Conservation (phyloP, 2,888 invertebrate genomes). For the Lycia hirtaria region DNA sequence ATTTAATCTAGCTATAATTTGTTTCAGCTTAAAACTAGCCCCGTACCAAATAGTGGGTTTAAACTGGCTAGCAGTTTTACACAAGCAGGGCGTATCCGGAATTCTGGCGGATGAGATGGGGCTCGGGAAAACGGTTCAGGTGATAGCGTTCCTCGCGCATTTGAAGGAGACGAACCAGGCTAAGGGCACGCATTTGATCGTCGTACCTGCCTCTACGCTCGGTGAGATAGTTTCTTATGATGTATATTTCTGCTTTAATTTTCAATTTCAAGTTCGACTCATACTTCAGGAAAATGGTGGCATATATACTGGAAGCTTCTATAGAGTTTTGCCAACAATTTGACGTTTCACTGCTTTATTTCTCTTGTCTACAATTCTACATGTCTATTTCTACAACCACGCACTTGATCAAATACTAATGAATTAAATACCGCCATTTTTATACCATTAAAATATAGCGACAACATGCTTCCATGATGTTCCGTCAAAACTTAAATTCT, state of each 20-base stretch:
- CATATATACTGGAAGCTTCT: no score
- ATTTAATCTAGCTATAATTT: constrained; percentile 7
- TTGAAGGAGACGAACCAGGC: constrained; percentile 91
- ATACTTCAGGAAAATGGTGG: no score
- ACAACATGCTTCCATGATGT: no score
- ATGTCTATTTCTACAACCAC: background rate
- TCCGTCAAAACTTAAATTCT: no score
- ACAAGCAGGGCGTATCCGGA: constrained; percentile 95
- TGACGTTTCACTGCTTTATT: background rate
- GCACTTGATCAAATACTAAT: no score
- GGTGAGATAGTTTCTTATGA: constrained; percentile 77
- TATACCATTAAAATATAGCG: no score
- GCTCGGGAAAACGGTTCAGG: constrained; percentile 96
- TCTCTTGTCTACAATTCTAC: background rate
- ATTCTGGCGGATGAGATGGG: constrained; percentile 99
- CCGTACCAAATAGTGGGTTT: constrained; percentile 95
- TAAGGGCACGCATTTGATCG: constrained; percentile 94
- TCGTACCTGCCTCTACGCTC: constrained; percentile 98
- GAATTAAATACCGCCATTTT: no score
- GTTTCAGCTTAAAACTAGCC: constrained; percentile 89
- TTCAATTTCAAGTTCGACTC: no score
- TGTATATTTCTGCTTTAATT: constrained; percentile 29
- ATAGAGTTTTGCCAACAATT: no score
- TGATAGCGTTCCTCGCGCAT: constrained; percentile 96
- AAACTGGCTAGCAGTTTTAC: constrained; percentile 96